These are phyloP conservation scores for Tiliacea citrago DNA, from an alignment of 2,888 invertebrate genomes.

Conservation along the genomic window DNA sequence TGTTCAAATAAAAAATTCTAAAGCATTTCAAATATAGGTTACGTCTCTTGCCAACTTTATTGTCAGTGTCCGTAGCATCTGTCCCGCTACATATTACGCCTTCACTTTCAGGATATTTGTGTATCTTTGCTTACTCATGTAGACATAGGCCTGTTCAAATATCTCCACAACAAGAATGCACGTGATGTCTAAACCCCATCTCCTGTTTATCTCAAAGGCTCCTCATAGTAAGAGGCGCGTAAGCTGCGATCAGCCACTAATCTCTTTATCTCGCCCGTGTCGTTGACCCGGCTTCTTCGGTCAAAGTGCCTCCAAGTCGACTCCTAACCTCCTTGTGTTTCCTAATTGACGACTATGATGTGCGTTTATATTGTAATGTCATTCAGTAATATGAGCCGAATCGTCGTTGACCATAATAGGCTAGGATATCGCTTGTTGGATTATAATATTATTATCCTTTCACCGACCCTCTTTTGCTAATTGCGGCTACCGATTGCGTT, in stretches of 20 bases:
- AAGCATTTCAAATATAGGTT: not conserved
- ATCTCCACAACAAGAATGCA: slow-evolving; percentile 18
- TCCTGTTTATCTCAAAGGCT: slow-evolving; percentile 54
- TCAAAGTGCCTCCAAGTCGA: slow-evolving; percentile 19
- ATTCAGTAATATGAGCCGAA: not conserved
- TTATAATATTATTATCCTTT: not conserved
- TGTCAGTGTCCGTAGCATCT: not conserved
- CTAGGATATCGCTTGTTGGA: not conserved
- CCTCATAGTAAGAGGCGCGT: slow-evolving; percentile 39
- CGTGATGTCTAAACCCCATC: slow-evolving; percentile 17
- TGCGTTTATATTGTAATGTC: slow-evolving; percentile 2
- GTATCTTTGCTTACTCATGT: not conserved
- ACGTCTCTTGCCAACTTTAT: not conserved
- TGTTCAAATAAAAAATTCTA: not conserved
- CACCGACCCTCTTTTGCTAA: not conserved
- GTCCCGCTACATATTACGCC: not conserved
- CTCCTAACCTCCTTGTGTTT: slow-evolving; percentile 16
- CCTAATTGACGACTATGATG: slow-evolving; percentile 14
- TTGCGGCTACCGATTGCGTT: not conserved
- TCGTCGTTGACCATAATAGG: not conserved
- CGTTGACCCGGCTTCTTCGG: slow-evolving; percentile 48
- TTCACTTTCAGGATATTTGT: not conserved
- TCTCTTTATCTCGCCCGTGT: slow-evolving; percentile 63
- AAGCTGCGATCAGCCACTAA: slow-evolving; percentile 56
- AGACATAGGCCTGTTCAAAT: slow-evolving; percentile 12